Base-by-base conservation (phyloP, 1,140 invertebrate species). In the Drosophila nikananu region DNA sequence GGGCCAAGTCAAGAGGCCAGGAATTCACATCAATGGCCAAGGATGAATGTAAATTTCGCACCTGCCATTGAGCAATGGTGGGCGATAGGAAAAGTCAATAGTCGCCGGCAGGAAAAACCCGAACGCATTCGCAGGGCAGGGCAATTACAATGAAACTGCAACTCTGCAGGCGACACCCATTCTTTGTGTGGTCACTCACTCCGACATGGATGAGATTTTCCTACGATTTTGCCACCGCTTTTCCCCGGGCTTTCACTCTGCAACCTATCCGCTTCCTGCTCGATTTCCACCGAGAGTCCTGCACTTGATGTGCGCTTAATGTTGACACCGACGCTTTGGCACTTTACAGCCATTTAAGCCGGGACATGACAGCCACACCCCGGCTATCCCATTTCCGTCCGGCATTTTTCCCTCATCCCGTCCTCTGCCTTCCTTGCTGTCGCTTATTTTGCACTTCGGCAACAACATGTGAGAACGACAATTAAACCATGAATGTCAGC, bases 301-400 rank as follows among this genome's bases (percentile, higher is more conserved):
- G 65, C 81, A 84, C 61, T 87, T 81, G 84, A 89, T 84, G 86
- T 82, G 79, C 77, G 65, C 63, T 81, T 89, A 81, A 74, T 89
- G 81, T 84, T 81, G 80, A 89, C 77, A 73, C 66, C 68, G 79
- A 68, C 67, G 68, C 77, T 83, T 81, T 80, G 59, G 41, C 77
- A 73, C 68, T 89, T 83, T 67, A 71, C 68, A 63, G 62, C 57
- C 71, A 79, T 67, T 72, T 74, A 71, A 72, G 37, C 78, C 55
- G n/a, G 77, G 66, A 64, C 62, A 63, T 48, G 51, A 60, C 48
- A 79, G 65, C 74, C 57, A 57, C 64, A 52, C 64, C 75, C 65
- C 49, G 49, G 65, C 39, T 62, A 32, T 67, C 70, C 39, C 78
- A 65, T 48, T 54, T 71, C 67, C 64, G 67, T 54, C 39, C 37